Evolutionary conservation across 2,888 invertebrate genomes (phyloP), one percentile per base, ranked within the genome.

Genomic region (Sphaerophoria taeniata): DNA sequence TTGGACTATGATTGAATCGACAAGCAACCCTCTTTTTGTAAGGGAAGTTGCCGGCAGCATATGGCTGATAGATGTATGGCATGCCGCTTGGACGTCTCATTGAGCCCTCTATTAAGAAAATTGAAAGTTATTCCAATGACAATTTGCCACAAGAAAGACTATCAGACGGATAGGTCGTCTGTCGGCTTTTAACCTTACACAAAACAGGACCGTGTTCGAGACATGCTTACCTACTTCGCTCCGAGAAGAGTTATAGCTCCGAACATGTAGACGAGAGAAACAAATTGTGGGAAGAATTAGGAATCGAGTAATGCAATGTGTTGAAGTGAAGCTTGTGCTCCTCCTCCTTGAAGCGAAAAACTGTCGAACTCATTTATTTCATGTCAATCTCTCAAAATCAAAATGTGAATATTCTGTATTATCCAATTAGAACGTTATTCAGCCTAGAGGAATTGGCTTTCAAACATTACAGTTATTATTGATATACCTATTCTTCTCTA

Each of bases 71-170:
- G 39, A 43, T 43, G 16, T 39, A 60, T n/a, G 43, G 39, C 43
- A 43, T 0, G 24, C 72, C 76, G 53, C 65, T 65, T 51, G 60
- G 65, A 47, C 70, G 45, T 55, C 73, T 73, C 72, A 47, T 7
- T 39, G 81, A 69, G 81, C 81, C 85, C 85, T 85, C 69, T 81
- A 81, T 81, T 81, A 73, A 81, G 85, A 85, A 85, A 85, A 85
- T 85, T 85, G 85, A 85, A 85, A 85, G 85, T 85, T 81, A 85
- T 81, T 70, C 69, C 82, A 77, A 77, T 83, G 81, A 85, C 85
- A 85, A 85, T 85, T 85, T 85, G 85, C 85, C 81, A 77, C 85
- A 77, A 63, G 81, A 53, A 85, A 58, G 81, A 85, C 81, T 65
- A 85, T 81, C 77, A 73, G 81, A 6, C 16, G 14, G 12, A 12